Base-by-base conservation (phyloP, 2,797 vertebrate species). In the Chaetophractus vellerosus region DNA sequence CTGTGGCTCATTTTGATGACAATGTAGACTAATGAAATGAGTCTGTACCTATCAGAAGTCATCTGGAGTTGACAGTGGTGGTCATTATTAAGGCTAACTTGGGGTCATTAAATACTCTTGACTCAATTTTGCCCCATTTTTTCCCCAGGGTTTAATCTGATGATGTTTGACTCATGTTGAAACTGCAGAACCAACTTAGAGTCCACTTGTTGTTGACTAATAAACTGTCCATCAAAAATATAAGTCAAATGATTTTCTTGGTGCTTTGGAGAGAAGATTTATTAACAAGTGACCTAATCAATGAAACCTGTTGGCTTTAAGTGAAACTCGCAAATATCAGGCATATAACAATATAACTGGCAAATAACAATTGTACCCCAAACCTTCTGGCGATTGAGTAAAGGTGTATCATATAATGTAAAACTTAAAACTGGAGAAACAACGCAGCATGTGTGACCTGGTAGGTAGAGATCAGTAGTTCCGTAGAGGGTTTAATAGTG, bases 41-140 rank as follows among this genome's bases (percentile, higher is more conserved):
- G 33, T 88, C 78, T 74, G 3, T 26, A 33, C 11, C 83, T 81
- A 66, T n/a, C 23, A 50, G 52, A 19, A 19, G 16, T 55, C 52
- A 50, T 68, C 48, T 24, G 41, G 94, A 94, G 63, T 33, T 11
- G 36, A 57, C 52, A 38, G 3, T 5, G 55, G 50, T 48, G 33
- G 68, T 78, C 68, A 48, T 21, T 15, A 63, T 57, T 61, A 75
- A 55, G 82, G 36, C 26, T 72, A 52, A 61, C 31, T 95, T 72
- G 31, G 61, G 26, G 16, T 38, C 84, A 41, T 82, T 89, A 86
- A 72, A 79, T 69, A 85, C 50, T 50, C 50, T 92, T 78, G n/a
- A 64, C 28, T 94, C 61, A 33, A 21, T 61, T 86, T 74, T 50
- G 10, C 55, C n/a, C 55, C 28, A 0, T 45, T 59, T 87, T n/a